Evolutionary conservation across 53 echinoderm and acorn worm genomes (phyloP).

Genomic region (Holothuria leucospilota): DNA sequence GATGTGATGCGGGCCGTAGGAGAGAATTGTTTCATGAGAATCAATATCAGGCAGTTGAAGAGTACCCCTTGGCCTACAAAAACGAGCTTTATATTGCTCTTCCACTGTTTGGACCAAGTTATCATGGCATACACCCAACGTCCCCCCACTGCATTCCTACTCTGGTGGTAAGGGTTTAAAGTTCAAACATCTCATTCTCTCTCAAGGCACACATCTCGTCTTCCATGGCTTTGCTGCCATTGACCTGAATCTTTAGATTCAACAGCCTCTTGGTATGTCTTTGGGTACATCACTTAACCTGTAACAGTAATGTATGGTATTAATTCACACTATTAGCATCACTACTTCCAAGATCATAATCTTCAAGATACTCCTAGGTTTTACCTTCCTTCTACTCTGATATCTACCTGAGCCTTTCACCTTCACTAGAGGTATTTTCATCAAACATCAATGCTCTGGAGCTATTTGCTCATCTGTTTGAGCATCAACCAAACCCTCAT

Average conservation of each 20-base stretch:
- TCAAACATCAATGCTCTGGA: too few relatives aligned
- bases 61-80: slow-evolving; percentile 38
- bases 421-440: too few relatives aligned
- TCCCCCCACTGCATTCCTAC: slow-evolving; percentile 6
- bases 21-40: slow-evolving; percentile 49
- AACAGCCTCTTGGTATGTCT: slow-evolving; percentile 33
- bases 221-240: slow-evolving; percentile 42
- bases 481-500: too few relatives aligned
- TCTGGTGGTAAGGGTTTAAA: slow-evolving; percentile 16
- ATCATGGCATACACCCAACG: slow-evolving; percentile 34
- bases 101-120: background rate
- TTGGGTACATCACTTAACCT: slow-evolving; percentile 5
- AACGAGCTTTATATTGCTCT: slow-evolving; percentile 48
- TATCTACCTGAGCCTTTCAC: slow-evolving; percentile 3
- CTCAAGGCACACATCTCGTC: slow-evolving; percentile 18
- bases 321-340: slow-evolving; percentile 9
- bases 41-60: slow-evolving; percentile 50
- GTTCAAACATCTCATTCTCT: slow-evolving; percentile 29
- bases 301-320: slow-evolving; percentile 48
- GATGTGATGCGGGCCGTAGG: slow-evolving; percentile 42
- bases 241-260: background rate
- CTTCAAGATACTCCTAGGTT: slow-evolving; percentile 39
- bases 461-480: too few relatives aligned
- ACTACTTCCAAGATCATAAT: slow-evolving; percentile 28
- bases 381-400: slow-evolving; percentile 17